Evolutionary conservation across 2,888 invertebrate genomes (phyloP).

Genomic region (Drosophila pseudotalamancana): DNA sequence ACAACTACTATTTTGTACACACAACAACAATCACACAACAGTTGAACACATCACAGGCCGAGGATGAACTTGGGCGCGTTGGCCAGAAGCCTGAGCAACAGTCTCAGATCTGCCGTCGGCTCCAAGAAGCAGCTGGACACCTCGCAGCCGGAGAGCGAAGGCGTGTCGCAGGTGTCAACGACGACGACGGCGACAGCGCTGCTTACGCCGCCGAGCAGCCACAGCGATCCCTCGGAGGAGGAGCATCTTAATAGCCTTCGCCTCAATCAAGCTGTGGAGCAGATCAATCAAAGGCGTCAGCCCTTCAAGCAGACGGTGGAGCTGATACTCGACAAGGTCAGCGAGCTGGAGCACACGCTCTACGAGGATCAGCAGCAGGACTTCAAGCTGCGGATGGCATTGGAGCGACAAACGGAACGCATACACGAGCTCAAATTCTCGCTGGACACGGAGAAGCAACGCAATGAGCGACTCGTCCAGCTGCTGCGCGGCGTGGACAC

Average conservation of each 20-base stretch:
- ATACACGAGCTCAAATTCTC: conserved; percentile 71
- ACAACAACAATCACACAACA: conserved; percentile 30
- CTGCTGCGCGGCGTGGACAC: conserved; percentile 75
- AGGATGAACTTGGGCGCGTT: conserved; percentile 64
- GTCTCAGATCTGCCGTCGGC: conserved; percentile 36
- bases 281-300: conserved; percentile 23
- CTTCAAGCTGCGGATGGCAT: conserved; percentile 69
- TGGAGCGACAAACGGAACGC: conserved; percentile 72
- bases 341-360: conserved; percentile 75
- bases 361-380: conserved; percentile 78
- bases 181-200: neutral
- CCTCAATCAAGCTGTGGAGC: conserved; percentile 12
- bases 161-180: neutral
- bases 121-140: conserved; percentile 29
- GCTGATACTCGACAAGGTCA: conserved; percentile 67
- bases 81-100: conserved; percentile 57
- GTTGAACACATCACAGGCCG: conserved; percentile 34
- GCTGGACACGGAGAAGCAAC: conserved; percentile 74
- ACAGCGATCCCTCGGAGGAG: neutral
- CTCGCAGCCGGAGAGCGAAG: neutral
- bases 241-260: neutral
- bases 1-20: conserved; percentile 27
- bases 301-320: conserved; percentile 59
- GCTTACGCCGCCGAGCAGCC: neutral
- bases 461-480: conserved; percentile 78